Evolutionary conservation across 2,797 vertebrate species (phyloP), one percentile per base, ranked within the genome.

Genomic region (Gallinago nigripennis): DNA sequence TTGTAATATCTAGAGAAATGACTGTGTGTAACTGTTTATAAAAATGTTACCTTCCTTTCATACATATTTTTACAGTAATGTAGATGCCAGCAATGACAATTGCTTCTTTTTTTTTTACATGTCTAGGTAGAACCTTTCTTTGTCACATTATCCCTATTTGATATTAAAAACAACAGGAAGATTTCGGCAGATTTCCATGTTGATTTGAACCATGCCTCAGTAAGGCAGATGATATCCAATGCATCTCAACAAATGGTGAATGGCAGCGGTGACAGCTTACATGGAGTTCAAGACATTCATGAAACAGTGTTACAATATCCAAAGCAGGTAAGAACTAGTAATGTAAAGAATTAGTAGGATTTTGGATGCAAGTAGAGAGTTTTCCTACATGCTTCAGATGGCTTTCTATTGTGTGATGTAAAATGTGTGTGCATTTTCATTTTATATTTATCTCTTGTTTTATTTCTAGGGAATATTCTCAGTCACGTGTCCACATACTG

Each of bases 141-240:
- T 60, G 98, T 99, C 77, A 98, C 99, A 5, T 96, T 99, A 37
- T 99, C 99, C 24, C 97, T 99, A 25, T 99, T 99, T 41, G 99
- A 99, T 64, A 98, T 99, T 88, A 99, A 99, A 96, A 98, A 98
- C 98, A 99, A 99, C 73, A 97, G 98, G 54, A 99, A 99, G 98
- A 99, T 99, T 97, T 99, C 99, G 0, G 99, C 99, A 1, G 99
- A 99, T 97, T 99, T 99, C 97, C 99, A 99, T 2, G 99, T 99
- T 85, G 99, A 99, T 92, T 98, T 99, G 88, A 99, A 99, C 88
- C 99, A 99, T 12, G 94, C 97, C 45, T 97, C 99, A 54, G 99
- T 99, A 50, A 98, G 98, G 76, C 98, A 99, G 35, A 99, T 99
- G 99, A 97, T 99, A 19, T 53, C 96, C 65, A 96, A 24, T 76